Base-by-base conservation (phyloP, 2,797 vertebrate genomes). In the Urosaurus nigricauda region DNA sequence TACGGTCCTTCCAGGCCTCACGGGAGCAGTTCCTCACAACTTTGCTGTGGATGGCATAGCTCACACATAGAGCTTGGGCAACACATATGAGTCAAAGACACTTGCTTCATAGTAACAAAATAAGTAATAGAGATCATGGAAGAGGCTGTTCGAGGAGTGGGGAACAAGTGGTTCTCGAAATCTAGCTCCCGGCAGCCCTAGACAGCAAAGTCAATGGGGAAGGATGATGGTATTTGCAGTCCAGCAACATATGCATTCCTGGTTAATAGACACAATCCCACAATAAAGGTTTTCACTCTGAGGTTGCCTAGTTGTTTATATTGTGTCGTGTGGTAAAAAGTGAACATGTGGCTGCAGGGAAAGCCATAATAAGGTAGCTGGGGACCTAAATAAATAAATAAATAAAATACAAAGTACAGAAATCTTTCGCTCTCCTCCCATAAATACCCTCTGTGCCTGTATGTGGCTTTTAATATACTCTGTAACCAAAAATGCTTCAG, bases 21-120 rank as follows among this genome's bases (percentile, higher is more conserved):
- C 98, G 97, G 53, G 98, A 99, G 43, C 98, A 97, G 95, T 99
- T 99, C 93, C 98, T 98, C 94, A 99, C 98, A 89, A 99, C 98
- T 79, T 99, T 99, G 93, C 98, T 99, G 96, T 99, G 98, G 96
- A 99, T 98, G 91, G 98, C 98, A 75, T 98, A 99, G 97, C 98
- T 99, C 89, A 99, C 98, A 79, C 98, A 0, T 99, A 99, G 60
- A 99, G 97, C 95, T 99, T 99, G 88, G 98, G 98, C 91, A 99
- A 96, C 71, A 98, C 98, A 0, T 99, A 99, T 0, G 98, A n/a
- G n/a, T n/a, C n/a, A n/a, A n/a, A n/a, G n/a, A n/a, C n/a, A n/a
- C n/a, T n/a, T n/a, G n/a, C n/a, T n/a, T n/a, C 5, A 26, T 65
- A 65, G 60, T 65, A 26, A 65, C 24, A 26, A 65, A 9, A 65